Evolutionary conservation across 2,113 vertebrate genomes (phyloP).

Genomic region (Perca schrenkii): DNA sequence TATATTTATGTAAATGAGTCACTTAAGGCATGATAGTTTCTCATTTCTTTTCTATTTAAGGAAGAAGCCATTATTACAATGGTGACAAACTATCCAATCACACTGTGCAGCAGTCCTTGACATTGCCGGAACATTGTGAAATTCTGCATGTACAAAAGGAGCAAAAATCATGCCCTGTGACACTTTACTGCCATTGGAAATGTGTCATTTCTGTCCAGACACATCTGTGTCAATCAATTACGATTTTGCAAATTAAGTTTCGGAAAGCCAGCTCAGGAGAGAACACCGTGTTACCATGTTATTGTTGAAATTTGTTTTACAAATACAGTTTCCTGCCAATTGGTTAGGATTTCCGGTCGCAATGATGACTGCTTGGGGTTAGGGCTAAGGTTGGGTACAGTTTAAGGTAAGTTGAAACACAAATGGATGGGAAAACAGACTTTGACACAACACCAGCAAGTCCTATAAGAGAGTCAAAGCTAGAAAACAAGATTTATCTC

Average conservation of each 20-base stretch:
- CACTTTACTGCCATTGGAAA: neutral
- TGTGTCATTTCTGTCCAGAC: conserved; percentile 2
- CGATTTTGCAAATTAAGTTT: neutral
- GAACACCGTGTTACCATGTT: neutral
- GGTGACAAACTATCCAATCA: conserved; percentile 50
- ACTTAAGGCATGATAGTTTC: conserved; percentile 40
- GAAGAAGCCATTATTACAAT: conserved; percentile 45
- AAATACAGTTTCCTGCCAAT: neutral
- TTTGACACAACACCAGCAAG: neutral
- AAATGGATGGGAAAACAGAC: neutral
- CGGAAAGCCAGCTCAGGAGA: neutral
- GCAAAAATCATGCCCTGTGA: neutral
- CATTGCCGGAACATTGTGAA: conserved; percentile 20
- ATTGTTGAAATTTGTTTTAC: neutral
- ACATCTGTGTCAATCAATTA: conserved; percentile 18
- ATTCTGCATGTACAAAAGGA: conserved; percentile 19
- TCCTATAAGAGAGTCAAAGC: neutral
- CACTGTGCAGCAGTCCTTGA: conserved; percentile 49
- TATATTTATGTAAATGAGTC: conserved; percentile 47
- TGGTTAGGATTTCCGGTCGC: neutral
- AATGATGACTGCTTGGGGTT: neutral
- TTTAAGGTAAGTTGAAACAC: neutral
- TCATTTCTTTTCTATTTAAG: conserved; percentile 41
- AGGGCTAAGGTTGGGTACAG: neutral
- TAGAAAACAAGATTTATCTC: neutral